A percentile compares a stretch with the other conserved stretches of the same genome.
phyloP scores from a whole-genome alignment of 2,888 invertebrate genomes.

The Sarcophaga variegata region DNA sequence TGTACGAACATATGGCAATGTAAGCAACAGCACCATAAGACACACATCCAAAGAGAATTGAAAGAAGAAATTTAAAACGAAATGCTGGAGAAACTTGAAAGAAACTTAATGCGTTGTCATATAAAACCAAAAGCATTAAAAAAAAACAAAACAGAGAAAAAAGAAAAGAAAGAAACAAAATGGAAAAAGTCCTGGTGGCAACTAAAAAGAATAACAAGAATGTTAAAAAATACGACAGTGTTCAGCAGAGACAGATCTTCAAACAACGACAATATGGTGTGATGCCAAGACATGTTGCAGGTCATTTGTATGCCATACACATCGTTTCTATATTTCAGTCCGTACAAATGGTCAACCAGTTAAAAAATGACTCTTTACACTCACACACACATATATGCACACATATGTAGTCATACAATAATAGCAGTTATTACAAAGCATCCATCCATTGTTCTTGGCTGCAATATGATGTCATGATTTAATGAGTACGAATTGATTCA shows the following conservation, averaged over 20 bases:
- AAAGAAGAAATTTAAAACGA: conserved; percentile 11
- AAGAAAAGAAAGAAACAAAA: neutral
- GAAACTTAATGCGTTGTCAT: conserved; percentile 60
- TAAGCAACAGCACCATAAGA: neutral
- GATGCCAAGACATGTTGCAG: conserved; percentile 41
- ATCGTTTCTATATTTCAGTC: conserved; percentile 11
- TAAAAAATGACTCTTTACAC: conserved; percentile 41
- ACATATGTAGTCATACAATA: neutral
- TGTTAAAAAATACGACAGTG: neutral
- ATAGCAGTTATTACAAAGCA: neutral
- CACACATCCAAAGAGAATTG: neutral
- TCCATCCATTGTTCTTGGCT: conserved; percentile 48
- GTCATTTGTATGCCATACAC: conserved; percentile 35
- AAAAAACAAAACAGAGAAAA: conserved; percentile 14
- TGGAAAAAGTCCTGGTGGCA: neutral
- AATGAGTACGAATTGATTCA: conserved; percentile 62
- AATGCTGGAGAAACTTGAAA: conserved; percentile 14
- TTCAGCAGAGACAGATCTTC: neutral
- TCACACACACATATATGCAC: neutral
- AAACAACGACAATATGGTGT: conserved; percentile 17
- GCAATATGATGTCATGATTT: conserved; percentile 62
- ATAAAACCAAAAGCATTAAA: conserved; percentile 40
- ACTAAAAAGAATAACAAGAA: neutral
- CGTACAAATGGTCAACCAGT: conserved; percentile 30
- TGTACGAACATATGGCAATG: neutral